Conservation (phyloP, 2,888 invertebrate species). For the Drosophila bunnanda region DNA sequence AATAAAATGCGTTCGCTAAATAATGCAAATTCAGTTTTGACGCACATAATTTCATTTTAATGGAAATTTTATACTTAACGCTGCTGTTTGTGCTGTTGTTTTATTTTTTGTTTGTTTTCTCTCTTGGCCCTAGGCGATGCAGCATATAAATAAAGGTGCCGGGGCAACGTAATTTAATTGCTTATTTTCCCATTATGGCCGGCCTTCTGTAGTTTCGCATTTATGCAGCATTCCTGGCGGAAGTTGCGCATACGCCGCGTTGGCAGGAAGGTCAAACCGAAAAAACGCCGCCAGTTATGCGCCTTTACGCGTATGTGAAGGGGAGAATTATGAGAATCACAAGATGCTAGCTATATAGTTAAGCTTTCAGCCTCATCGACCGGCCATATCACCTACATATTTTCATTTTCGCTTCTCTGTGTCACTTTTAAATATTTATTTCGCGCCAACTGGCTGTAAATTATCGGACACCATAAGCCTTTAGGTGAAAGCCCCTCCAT, state of each 20-base stretch:
- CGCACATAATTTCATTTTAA: slow-evolving; percentile 71
- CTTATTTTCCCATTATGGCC: slow-evolving; percentile 39
- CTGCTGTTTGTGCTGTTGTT: slow-evolving; percentile 29
- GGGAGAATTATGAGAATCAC: not conserved
- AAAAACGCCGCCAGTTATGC: slow-evolving; percentile 58
- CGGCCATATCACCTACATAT: not conserved
- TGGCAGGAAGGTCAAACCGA: slow-evolving; percentile 63
- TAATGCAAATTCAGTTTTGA: slow-evolving; percentile 63
- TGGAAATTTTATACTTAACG: slow-evolving; percentile 56
- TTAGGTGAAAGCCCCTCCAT: not conserved
- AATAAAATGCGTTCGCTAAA: slow-evolving; percentile 53
- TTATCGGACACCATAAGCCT: slow-evolving; percentile 23
- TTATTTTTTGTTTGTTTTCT: not conserved
- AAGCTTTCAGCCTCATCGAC: slow-evolving; percentile 7
- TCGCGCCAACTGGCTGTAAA: slow-evolving; percentile 2
- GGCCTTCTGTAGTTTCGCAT: slow-evolving; percentile 6
- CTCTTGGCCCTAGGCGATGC: slow-evolving; percentile 54
- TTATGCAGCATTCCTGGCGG: slow-evolving; percentile 49
- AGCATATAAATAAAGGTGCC: slow-evolving; percentile 66
- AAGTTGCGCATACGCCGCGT: slow-evolving; percentile 68
- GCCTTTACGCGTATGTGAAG: not conserved
- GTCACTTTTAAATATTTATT: slow-evolving; percentile 13
- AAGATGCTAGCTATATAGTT: slow-evolving; percentile 21
- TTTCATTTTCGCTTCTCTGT: not conserved
- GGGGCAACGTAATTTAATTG: slow-evolving; percentile 45